Base-by-base conservation (phyloP, 2,888 invertebrate species). In the Apamea epomidion region DNA sequence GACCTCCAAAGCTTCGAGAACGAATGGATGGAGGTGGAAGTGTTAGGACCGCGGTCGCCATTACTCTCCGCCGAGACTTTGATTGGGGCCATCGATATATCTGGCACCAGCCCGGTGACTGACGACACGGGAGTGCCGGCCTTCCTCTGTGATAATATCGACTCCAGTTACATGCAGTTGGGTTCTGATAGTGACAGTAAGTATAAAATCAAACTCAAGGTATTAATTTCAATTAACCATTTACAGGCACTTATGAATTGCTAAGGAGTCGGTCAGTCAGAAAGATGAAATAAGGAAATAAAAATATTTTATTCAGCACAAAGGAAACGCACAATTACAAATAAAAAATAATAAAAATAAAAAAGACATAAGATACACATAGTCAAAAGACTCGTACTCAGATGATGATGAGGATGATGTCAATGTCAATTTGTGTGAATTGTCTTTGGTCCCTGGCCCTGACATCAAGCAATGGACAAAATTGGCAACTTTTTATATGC, bases 11-110 rank as follows among this genome's bases (percentile, higher is more conserved):
- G 98, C 89, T 99, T 99, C 93, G 98, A 99, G 93, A 99, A 99
- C 93, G 99, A 99, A 92, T 99, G 99, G 99, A 98, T 99, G 95
- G 99, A 99, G 94, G 98, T 99, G 0, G 99, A 99, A 93, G 97
- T 99, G 42, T 95, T 97, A 83, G 97, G 98, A 0, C 97, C 98
- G 0, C 92, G 98, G 85, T 94, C 97, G 78, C 93, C 97, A 85
- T 95, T 97, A 87, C 85, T 95, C 0, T 89, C 95, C 0, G 86
- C 89, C 0, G 94, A 95, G 45, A 82, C 84, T 2, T 83, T 91
- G 21, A 76, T 86, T 14, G 95, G 95, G 1, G 95, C 94, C 83
- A 92, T 96, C 86, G 94, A 96, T 90, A 93, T 97, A 60, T 92
- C 94, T 0, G 95, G 96, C 48, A 91, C 92, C 1, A 92, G 91